Base-by-base conservation (phyloP, 2,888 invertebrate genomes). In the Nephrotoma flavescens region DNA sequence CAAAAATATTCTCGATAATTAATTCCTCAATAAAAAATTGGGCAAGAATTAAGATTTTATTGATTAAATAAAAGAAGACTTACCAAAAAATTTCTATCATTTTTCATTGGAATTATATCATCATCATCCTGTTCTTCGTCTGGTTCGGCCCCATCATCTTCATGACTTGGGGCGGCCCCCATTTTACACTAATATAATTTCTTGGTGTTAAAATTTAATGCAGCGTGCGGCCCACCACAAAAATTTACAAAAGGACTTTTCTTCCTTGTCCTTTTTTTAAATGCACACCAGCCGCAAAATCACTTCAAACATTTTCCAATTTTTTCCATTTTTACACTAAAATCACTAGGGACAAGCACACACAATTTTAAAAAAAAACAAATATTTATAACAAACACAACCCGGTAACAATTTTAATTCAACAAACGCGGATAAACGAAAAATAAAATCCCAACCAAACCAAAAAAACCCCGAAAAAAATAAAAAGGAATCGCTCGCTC, bases 91-190 rank as follows among this genome's bases (percentile, higher is more conserved):
- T 42, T 42, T 31, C 47, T 47, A 31, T 45, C 86, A 86, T 45
- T 86, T 45, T 44, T 45, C 86, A 86, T 86, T 47, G 86, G 86
- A 44, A 86, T 86, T 47, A 86, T 86, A 86, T 45, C 45, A 86
- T 86, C 86, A 86, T 86, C 86, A 86, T 86, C 86, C 86, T 86
- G 85, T 15, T 85, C 86, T 86, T 86, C 45, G n/a, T 86, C 86
- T 31, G 44, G 45, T 41, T 86, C 86, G 9, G 86, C 86, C 41
- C 86, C 86, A 86, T 47, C 86, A 86, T 86, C 86, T 45, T 86
- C 86, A 19, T 47, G 45, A 41, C 86, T 86, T 45, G 86, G 86
- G 1, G 86, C 86, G 31, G 86, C 86, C 41, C 86, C 86, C 86
- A 86, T 86, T 86, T 86, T 52, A 31, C 5, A 84, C 42, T 41